phyloP scores from a whole-genome alignment of 2,797 vertebrate genomes.

The Chaetophractus vellerosus region DNA sequence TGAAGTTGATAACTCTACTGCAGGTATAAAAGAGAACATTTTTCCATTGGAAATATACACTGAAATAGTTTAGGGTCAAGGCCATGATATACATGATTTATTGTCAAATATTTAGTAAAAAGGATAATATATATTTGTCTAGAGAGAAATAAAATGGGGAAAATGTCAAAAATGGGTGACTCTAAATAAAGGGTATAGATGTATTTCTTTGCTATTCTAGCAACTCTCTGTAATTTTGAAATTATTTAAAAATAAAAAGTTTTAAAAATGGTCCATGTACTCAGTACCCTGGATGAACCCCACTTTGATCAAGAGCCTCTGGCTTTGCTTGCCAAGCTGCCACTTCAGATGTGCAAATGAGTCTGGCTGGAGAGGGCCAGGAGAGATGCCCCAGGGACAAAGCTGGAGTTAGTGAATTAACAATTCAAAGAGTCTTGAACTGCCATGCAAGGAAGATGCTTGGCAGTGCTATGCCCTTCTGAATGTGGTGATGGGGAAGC shows the following conservation, averaged over 20 bases:
- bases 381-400: not conserved
- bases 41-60: not conserved
- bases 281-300: not conserved
- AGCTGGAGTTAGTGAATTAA: too few relatives aligned
- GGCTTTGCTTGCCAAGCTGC: not conserved
- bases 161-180: not conserved
- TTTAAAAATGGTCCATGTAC: not conserved
- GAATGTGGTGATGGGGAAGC: not conserved
- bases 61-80: conserved; percentile 20
- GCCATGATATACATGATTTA: not conserved
- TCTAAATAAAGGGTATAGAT: not conserved
- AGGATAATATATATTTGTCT: not conserved
- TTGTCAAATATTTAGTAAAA: conserved; percentile 3
- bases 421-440: not conserved
- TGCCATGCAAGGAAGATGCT: not conserved
- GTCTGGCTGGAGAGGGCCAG: not conserved
- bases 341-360: rapidly evolving
- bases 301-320: not conserved
- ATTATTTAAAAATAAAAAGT: not conserved
- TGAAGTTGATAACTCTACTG: not conserved
- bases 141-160: not conserved
- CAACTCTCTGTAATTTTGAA: not conserved
- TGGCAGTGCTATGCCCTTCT: not conserved
- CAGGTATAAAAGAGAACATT: not conserved
- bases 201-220: not conserved